Conservation (phyloP, 2,888 invertebrate species). For the Oegoconia quadripuncta region DNA sequence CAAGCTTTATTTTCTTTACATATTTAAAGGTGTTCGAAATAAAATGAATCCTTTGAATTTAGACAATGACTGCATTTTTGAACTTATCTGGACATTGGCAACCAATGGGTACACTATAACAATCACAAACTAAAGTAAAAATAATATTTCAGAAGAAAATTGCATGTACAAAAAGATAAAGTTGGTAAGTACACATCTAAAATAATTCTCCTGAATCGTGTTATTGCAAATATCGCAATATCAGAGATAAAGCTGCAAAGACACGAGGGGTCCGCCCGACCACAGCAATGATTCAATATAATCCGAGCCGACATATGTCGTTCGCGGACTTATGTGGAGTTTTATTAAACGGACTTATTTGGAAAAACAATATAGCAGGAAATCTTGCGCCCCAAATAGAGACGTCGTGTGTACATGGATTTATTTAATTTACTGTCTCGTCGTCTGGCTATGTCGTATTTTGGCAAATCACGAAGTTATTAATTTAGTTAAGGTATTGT, state of each 20-base stretch:
- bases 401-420: slow-evolving; percentile 20
- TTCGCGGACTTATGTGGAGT: slow-evolving; percentile 46
- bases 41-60: no score
- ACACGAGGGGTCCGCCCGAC: slow-evolving; percentile 24
- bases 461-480: neutral
- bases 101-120: no score
- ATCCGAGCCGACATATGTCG: slow-evolving; percentile 63
- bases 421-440: slow-evolving; percentile 20
- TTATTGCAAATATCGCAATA: slow-evolving; percentile 34
- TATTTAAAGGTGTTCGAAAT: no score
- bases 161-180: no score
- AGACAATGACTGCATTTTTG: no score
- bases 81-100: no score
- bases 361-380: slow-evolving; percentile 42
- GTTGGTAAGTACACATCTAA: no score
- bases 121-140: no score
- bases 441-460: neutral
- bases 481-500: neutral
- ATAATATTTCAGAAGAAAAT: no score
- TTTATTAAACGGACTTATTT: slow-evolving; percentile 64
- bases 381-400: slow-evolving; percentile 27
- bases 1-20: no score
- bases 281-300: slow-evolving; percentile 62
- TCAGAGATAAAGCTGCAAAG: slow-evolving; percentile 26
- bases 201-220: slow-evolving; percentile 26